phyloP scores from a whole-genome alignment of 2,888 invertebrate species.

The Acrocyrtus sp. region DNA sequence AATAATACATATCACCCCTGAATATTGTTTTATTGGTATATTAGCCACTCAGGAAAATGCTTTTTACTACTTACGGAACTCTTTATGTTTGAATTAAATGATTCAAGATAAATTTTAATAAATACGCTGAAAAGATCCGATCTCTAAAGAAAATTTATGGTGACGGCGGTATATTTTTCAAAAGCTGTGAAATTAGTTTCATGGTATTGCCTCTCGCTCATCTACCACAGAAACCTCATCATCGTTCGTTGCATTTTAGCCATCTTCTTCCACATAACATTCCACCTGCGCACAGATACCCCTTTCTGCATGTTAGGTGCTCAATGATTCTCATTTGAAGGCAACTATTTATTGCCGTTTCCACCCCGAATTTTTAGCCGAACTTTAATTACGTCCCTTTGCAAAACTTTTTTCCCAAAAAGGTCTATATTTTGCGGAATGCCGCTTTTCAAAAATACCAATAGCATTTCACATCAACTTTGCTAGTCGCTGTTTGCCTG shows the following conservation, averaged over 20 bases:
- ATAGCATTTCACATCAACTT: too few relatives aligned
- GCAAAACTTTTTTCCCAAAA: too few relatives aligned
- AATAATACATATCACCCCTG: not conserved
- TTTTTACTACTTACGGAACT: not conserved
- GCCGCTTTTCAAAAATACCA: too few relatives aligned
- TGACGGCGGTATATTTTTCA: conserved; percentile 12
- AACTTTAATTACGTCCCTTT: too few relatives aligned
- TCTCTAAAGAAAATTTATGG: conserved; percentile 9
- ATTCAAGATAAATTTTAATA: not conserved
- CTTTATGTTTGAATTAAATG: not conserved
- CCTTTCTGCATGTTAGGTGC: too few relatives aligned
- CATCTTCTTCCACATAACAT: too few relatives aligned
- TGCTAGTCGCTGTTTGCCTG: too few relatives aligned
- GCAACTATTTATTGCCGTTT: too few relatives aligned
- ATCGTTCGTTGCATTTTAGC: not conserved
- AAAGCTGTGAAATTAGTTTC: not conserved
- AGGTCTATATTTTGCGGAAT: too few relatives aligned
- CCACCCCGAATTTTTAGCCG: too few relatives aligned
- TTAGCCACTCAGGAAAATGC: not conserved
- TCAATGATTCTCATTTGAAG: too few relatives aligned
- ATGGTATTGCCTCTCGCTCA: not conserved
- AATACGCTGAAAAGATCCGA: conserved; percentile 12
- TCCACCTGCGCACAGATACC: too few relatives aligned
- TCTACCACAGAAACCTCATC: not conserved
- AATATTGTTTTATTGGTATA: not conserved